phyloP scores from a whole-genome alignment of 2,888 invertebrate species.

The Trissolcus brochymenae region DNA sequence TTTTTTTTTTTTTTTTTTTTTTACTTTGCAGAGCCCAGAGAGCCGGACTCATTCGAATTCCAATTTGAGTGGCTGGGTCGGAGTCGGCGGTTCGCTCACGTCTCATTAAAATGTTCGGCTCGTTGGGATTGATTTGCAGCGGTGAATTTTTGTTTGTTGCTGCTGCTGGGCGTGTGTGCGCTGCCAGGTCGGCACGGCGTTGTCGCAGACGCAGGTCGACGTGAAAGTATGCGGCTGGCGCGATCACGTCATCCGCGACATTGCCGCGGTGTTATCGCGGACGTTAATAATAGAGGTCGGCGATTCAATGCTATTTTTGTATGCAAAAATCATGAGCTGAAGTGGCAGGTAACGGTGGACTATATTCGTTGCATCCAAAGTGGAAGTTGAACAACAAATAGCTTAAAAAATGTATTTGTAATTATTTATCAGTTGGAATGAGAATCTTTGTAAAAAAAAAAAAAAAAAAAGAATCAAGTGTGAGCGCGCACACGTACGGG shows the following conservation, averaged over 20 bases:
- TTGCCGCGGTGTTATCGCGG: constrained; percentile 30
- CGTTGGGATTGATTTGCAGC: constrained; percentile 53
- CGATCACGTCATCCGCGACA: constrained; percentile 40
- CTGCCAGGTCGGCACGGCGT: constrained; percentile 28
- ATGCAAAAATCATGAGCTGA: background rate
- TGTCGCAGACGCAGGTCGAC: constrained; percentile 34
- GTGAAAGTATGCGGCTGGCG: constrained; percentile 47
- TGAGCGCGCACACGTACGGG: constrained; percentile 16
- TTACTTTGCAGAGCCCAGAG: background rate
- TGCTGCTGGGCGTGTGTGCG: constrained; percentile 9
- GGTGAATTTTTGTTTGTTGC: constrained; percentile 34
- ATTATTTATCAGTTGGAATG: too few relatives aligned
- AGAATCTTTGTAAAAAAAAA: constrained; percentile 10
- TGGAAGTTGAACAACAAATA: background rate
- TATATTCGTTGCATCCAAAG: background rate
- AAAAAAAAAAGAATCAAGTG: constrained; percentile 8
- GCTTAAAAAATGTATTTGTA: too few relatives aligned
- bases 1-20: constrained; percentile 13
- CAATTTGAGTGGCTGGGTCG: constrained; percentile 24
- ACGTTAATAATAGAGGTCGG: constrained; percentile 31
- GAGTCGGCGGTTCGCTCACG: constrained; percentile 14
- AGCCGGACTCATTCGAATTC: constrained; percentile 27
- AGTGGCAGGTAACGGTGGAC: background rate
- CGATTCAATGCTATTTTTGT: constrained; percentile 1
- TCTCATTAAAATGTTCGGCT: constrained; percentile 51